These are phyloP conservation scores for Stylophora pistillata DNA, from an alignment of 64 coral and sea anemone genomes.

Conservation along the genomic window DNA sequence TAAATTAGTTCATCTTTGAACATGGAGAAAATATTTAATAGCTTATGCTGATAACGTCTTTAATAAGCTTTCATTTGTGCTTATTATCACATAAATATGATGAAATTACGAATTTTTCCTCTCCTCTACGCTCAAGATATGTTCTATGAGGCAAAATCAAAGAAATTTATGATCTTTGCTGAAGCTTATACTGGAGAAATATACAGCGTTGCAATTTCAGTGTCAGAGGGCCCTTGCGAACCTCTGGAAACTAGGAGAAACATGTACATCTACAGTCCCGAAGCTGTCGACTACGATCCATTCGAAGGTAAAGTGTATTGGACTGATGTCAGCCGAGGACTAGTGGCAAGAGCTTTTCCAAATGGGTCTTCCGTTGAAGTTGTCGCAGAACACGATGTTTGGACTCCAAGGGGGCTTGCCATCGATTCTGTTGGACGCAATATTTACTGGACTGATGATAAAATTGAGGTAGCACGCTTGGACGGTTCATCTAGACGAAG, in stretches of 20 bases:
- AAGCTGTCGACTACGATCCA: conserved; percentile 59
- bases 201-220: conserved; percentile 39
- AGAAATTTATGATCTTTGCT: conserved; percentile 44
- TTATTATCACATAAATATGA: too few relatives aligned
- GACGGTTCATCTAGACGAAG: conserved; percentile 55
- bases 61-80: too few relatives aligned
- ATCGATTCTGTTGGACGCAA: conserved; percentile 66
- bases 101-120: too few relatives aligned
- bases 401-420: conserved; percentile 55
- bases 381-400: conserved; percentile 24
- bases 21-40: too few relatives aligned
- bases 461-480: conserved; percentile 59
- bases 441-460: conserved; percentile 79
- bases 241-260: background rate
- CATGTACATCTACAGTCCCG: conserved; percentile 20
- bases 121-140: background rate
- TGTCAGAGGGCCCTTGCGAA: conserved; percentile 7
- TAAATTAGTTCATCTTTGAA: too few relatives aligned
- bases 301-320: conserved; percentile 59
- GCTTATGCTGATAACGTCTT: too few relatives aligned
- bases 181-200: conserved; percentile 43
- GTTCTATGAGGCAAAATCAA: background rate
- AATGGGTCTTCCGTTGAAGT: conserved; percentile 52
- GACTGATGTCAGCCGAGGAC: conserved; percentile 38
- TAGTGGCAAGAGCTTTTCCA: conserved; percentile 30